Base-by-base conservation (phyloP, 1,140 invertebrate genomes). In the Babylonia areolata region DNA sequence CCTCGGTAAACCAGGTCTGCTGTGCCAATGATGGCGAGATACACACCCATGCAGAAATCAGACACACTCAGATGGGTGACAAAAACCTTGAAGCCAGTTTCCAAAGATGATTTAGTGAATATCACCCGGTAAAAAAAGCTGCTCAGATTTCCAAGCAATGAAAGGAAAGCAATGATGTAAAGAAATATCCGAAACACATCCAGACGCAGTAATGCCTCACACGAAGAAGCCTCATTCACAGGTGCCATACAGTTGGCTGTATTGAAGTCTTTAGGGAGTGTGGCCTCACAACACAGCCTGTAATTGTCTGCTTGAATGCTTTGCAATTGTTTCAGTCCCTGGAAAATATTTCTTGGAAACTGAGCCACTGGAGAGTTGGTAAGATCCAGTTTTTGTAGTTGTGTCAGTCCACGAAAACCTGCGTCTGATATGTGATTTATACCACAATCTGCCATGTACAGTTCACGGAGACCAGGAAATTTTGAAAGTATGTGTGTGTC, bases 1-100 rank as follows among this genome's bases (percentile, higher is more conserved):
- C 89, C 90, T 28, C 87, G 83, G 82, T 88, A 92, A 20, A 83
- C 33, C 6, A 75, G 54, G 71, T 93, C 92, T 12, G 89, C 89
- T 5, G 85, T 46, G 23, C 89, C 91, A 33, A 93, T 92, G 28
- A 93, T 90, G 3, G 90, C 71, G 54, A 93, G 81, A 79, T 92
- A 93, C 73, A 92, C 46, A 5, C 91, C 91, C 91, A 91, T 92
- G 28, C 90, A 73, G 37, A 91, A 86, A 77, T 92, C 91, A 31
- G 90, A 88, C 31, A 90, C 20, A 33, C 87, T 86, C 23, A 92
- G 84, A 84, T 91, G 90, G 3, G 89, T 82, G 35, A 91, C 85
- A n/a, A 90, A 88, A 5, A 87, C 58, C 2, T 77, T 78, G 35
- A 87, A 80, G 33, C 58, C 71, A 12, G 12, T 28, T 73, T 54